A percentile compares a stretch with the other conserved stretches of the same genome.
Conservation (phyloP, 2,797 vertebrate species). For the Delichon dasypus region DNA sequence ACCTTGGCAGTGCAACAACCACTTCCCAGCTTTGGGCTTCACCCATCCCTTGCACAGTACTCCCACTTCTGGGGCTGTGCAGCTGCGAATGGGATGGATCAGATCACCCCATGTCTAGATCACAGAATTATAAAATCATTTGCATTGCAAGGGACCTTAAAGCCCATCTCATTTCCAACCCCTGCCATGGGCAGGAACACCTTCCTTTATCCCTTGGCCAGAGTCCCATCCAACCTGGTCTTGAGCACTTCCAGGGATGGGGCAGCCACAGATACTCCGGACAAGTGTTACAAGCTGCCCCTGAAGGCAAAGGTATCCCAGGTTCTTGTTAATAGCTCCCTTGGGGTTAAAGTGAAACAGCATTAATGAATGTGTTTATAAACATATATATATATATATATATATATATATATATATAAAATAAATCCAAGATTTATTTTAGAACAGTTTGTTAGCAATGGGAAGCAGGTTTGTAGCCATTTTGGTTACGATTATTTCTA, state of each 20-base stretch:
- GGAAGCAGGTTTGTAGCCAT: not conserved
- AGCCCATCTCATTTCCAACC: not conserved
- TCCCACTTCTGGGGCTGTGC: not conserved
- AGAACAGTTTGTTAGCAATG: not conserved
- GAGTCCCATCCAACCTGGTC: not conserved
- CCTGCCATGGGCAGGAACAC: not conserved
- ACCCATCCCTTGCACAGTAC: not conserved
- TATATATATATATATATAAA: too few relatives aligned
- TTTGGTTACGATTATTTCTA: not conserved
- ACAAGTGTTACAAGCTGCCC: not conserved
- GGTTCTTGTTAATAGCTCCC: not conserved
- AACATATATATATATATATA: not conserved
- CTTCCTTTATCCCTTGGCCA: not conserved
- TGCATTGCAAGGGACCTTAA: not conserved
- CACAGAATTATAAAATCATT: not conserved
- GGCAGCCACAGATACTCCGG: not conserved
- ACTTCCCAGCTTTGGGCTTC: not conserved
- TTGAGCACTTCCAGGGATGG: not conserved
- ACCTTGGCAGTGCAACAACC: not conserved
- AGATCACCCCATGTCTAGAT: not conserved
- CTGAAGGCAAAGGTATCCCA: not conserved
- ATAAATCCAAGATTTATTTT: not conserved
- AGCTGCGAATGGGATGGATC: rapidly evolving
- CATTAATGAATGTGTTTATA: not conserved
- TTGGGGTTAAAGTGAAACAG: not conserved